Base-by-base conservation (phyloP, 2,113 vertebrate genomes). In the Lasiurus borealis region DNA sequence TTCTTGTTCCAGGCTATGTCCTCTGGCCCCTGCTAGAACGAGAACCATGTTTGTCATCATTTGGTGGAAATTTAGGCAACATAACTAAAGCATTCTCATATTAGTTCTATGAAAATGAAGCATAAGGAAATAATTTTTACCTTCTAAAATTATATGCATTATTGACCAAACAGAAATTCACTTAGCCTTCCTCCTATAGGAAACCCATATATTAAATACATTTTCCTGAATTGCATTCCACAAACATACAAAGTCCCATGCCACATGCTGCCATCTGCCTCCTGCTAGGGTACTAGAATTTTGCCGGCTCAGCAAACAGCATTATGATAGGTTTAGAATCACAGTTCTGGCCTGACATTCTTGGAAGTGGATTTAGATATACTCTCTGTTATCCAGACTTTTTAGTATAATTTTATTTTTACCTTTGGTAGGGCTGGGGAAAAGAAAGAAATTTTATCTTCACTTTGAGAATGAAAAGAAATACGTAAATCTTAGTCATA, bases 301-400 rank as follows among this genome's bases (percentile, higher is more conserved):
- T 83, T 71, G 21, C 46, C 40, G 48, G 31, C 3, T 83, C 46
- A 84, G 57, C 69, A 88, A 91, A 89, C 2, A 78, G 66, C 6
- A 78, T 91, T 62, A 46, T 62, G 25, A 62, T 54, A 16, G n/a
- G 46, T 72, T 91, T 57, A 91, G n/a, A 93, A 40, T 84, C 69
- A 31, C 9, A 62, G 10, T 68, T 50, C 84, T 95, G n/a, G 75
- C 11, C 57, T 77, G 34, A 93, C 27, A 8, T 59, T 59, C 25
- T 83, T 95, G 50, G 68, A 95, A 86, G 59, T 75, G n/a, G 11
- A 62, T 46, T 52, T 81, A 80, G 27, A 62, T 93, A 78, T 44
- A 52, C 14, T 34, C 21, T 86, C 36, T 62, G 10, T 83, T 27
- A 86, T 57, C 48, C 34, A 87, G 75, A 89, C 73, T 52, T 57